Evolutionary conservation across 2,113 vertebrate species (phyloP).

Genomic region (Columba livia): DNA sequence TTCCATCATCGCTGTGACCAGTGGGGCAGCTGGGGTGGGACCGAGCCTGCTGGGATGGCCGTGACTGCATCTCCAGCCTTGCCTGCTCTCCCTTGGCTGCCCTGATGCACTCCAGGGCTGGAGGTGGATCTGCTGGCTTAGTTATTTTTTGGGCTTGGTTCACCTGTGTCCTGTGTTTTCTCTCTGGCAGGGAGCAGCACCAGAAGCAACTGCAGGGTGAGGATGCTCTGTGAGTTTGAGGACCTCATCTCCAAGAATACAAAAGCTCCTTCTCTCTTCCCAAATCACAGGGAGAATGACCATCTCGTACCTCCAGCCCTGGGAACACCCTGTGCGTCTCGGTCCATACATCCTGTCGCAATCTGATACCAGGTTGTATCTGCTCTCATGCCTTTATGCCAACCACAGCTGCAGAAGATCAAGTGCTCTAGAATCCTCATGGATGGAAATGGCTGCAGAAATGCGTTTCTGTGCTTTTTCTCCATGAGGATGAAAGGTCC

Average conservation of each 20-base stretch:
- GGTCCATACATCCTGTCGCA: not conserved
- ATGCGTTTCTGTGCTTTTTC: not conserved
- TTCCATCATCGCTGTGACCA: not conserved
- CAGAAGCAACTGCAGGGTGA: not conserved
- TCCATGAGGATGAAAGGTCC: not conserved
- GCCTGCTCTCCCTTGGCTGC: not conserved
- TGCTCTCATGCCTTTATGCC: not conserved
- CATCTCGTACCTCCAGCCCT: not conserved
- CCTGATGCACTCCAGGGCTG: not conserved
- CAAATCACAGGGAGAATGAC: not conserved
- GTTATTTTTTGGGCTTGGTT: not conserved
- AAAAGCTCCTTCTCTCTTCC: not conserved
- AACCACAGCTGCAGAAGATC: not conserved
- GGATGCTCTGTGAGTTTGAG: not conserved
- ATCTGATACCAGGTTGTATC: not conserved
- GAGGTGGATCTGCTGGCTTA: not conserved
- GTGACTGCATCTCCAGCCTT: not conserved
- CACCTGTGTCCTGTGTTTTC: not conserved
- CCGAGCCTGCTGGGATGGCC: not conserved
- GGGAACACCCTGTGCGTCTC: not conserved
- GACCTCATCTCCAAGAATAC: not conserved
- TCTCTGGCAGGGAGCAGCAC: not conserved
- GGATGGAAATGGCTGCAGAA: not conserved
- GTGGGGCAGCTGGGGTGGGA: not conserved
- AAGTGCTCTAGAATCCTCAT: not conserved